Conservation (phyloP, 2,113 vertebrate species). For the Hemicordylus capensis region DNA sequence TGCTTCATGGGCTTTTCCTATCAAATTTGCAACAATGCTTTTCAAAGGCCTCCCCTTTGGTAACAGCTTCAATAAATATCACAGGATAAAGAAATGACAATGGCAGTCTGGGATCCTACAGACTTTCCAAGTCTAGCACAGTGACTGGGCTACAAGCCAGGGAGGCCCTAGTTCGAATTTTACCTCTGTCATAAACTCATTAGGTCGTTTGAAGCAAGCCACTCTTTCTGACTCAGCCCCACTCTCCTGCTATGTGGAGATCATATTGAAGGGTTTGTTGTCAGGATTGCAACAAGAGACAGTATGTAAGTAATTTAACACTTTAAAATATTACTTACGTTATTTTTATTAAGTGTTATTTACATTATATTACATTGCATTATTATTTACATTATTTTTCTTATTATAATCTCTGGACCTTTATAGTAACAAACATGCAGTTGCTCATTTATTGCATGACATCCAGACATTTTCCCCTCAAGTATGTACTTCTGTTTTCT, state of each 20-base stretch:
- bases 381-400: background rate
- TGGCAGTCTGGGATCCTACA: rapidly evolving
- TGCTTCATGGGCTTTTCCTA: background rate
- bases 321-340: background rate
- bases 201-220: background rate
- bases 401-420: background rate
- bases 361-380: background rate
- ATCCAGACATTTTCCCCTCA: background rate
- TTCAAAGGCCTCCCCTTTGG: background rate
- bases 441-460: background rate
- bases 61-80: background rate
- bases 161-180: background rate
- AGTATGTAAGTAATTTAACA: background rate
- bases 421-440: background rate
- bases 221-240: background rate
- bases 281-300: background rate
- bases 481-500: background rate
- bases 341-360: background rate
- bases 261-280: background rate
- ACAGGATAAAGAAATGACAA: background rate
- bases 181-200: background rate
- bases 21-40: constrained; percentile 40
- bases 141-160: background rate
- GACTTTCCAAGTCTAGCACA: background rate
- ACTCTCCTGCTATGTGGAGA: background rate